These are phyloP conservation scores for Sakesphorus luctuosus DNA, from an alignment of 2,113 vertebrate species.

Conservation along the genomic window DNA sequence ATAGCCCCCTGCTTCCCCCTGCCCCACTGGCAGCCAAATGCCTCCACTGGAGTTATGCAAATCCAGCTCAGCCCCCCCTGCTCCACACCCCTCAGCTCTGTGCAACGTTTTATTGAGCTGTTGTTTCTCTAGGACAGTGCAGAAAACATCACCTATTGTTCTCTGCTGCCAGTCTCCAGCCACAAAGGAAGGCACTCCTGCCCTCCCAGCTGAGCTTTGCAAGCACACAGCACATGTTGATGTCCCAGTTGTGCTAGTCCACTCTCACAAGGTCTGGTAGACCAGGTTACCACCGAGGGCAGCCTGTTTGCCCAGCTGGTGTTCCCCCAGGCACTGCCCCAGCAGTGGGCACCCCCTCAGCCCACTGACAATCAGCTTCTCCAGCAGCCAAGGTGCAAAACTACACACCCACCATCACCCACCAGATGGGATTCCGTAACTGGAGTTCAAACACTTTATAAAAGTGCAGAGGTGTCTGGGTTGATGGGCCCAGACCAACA, in stretches of 20 bases:
- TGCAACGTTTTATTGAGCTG: neutral
- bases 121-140: neutral
- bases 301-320: neutral
- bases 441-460: neutral
- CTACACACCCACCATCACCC: neutral
- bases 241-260: rapidly evolving
- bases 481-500: rapidly evolving
- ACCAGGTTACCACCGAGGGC: rapidly evolving
- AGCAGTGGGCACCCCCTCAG: rapidly evolving
- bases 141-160: neutral
- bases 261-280: rapidly evolving
- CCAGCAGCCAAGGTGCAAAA: neutral
- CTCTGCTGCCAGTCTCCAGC: neutral
- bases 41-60: constrained; percentile 11
- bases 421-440: rapidly evolving
- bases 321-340: neutral
- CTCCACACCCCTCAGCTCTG: neutral
- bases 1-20: constrained; percentile 29
- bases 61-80: neutral
- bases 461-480: neutral
- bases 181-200: neutral
- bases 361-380: neutral
- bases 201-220: neutral
- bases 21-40: constrained; percentile 30
- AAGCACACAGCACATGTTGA: neutral